Conservation (phyloP, 2,888 invertebrate species). For the Gari tellinella region DNA sequence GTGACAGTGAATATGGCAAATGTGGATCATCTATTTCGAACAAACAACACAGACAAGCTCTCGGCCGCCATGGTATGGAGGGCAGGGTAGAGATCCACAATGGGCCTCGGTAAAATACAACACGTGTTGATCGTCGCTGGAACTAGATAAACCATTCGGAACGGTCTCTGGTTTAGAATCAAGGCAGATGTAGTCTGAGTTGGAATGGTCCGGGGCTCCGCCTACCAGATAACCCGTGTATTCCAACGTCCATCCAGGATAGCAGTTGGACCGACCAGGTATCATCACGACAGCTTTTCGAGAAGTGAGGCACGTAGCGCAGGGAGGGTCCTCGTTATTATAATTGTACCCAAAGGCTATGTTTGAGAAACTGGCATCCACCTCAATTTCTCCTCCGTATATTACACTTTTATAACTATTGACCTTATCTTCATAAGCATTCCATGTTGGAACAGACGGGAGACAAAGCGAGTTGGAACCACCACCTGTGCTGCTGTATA, state of each 20-base stretch:
- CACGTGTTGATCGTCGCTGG: conserved; percentile 12
- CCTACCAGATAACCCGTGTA: conserved; percentile 19
- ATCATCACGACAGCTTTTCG: conserved; percentile 9
- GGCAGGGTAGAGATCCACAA: conserved; percentile 29
- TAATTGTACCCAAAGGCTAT: conserved; percentile 8
- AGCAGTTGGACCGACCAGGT: conserved; percentile 14
- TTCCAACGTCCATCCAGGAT: conserved; percentile 22
- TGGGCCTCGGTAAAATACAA: conserved; percentile 13
- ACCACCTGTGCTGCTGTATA: conserved; percentile 10
- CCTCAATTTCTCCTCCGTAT: conserved; percentile 16
- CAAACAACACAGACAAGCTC: conserved; percentile 44
- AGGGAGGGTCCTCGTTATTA: conserved; percentile 15
- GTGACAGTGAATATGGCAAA: too few species aligned
- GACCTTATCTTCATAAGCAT: conserved; percentile 1
- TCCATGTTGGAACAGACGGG: conserved; percentile 19
- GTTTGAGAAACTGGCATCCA: background rate
- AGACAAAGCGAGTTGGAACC: conserved; percentile 21
- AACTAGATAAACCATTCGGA: conserved; percentile 1
- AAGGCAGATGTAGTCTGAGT: conserved; percentile 7
- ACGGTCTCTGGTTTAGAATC: conserved; percentile 8
- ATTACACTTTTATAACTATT: background rate
- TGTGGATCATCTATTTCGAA: conserved; percentile 37
- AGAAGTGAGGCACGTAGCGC: conserved; percentile 9
- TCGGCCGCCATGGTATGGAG: conserved; percentile 32
- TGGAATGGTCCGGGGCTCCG: background rate